Evolutionary conservation across 2,797 vertebrate genomes (phyloP).

Genomic region (Pangasius larnaudii): DNA sequence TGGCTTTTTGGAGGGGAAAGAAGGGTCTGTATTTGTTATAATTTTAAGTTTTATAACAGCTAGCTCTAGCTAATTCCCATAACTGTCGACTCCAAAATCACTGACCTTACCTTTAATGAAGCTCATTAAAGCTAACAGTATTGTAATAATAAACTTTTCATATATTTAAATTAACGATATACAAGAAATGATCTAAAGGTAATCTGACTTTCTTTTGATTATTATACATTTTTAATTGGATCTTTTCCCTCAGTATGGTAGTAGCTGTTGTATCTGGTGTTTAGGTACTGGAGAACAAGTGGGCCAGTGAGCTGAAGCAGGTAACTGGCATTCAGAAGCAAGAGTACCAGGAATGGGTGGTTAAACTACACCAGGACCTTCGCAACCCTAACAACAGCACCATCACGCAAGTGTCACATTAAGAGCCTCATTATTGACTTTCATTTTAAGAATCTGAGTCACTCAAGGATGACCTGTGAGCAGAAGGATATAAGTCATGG

Average conservation of each 20-base stretch:
- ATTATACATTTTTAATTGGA: not conserved
- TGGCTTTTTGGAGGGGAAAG: not conserved
- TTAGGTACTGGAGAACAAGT: conserved; percentile 93
- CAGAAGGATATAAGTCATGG: not conserved
- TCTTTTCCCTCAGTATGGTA: not conserved
- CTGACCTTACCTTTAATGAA: not conserved
- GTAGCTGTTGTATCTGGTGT: not conserved
- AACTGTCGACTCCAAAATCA: not conserved
- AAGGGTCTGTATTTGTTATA: not conserved
- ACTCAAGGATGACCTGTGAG: not conserved
- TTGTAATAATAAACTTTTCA: not conserved
- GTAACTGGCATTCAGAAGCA: conserved; percentile 94
- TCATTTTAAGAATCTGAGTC: not conserved
- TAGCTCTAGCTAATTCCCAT: not conserved
- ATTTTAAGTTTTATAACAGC: not conserved
- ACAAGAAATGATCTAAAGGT: not conserved
- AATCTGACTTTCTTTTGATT: not conserved
- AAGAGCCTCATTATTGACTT: not conserved
- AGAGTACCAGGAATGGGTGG: conserved; percentile 97
- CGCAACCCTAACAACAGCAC: conserved; percentile 92
- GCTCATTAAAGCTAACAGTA: not conserved
- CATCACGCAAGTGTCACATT: conserved; percentile 78
- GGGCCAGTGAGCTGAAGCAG: conserved; percentile 93
- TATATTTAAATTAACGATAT: not conserved
- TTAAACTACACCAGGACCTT: conserved; percentile 94